phyloP scores from a whole-genome alignment of 2,113 vertebrate species.

The Hippopotamus amphibius region DNA sequence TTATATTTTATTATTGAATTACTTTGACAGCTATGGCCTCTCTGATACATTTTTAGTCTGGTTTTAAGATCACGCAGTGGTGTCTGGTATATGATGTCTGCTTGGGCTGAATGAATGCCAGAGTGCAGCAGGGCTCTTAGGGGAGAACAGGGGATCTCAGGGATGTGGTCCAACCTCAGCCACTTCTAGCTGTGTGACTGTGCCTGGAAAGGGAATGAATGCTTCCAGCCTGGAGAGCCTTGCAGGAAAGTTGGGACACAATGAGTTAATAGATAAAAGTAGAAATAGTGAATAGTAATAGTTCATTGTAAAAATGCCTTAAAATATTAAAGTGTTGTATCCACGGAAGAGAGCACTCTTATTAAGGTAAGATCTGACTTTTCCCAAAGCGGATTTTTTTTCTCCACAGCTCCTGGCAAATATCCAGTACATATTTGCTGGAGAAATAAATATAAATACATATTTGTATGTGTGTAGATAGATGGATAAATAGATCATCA shows the following conservation, averaged over 20 bases:
- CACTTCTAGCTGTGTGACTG: neutral
- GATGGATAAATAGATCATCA: neutral
- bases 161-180: too few species aligned
- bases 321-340: neutral
- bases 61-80: accelerated
- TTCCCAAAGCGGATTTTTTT: neutral
- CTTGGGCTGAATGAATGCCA: accelerated
- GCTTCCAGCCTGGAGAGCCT: neutral
- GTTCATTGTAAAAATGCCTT: neutral
- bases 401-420: neutral
- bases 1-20: neutral
- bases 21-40: neutral
- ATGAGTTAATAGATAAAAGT: neutral
- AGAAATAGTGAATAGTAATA: neutral
- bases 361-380: neutral
- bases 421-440: neutral
- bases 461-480: too few species aligned
- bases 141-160: accelerated
- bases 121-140: accelerated
- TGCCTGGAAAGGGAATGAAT: too few species aligned
- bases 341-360: neutral
- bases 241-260: neutral
- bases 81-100: accelerated
- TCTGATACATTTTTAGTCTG: neutral
- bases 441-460: neutral